phyloP scores from a whole-genome alignment of 2,113 vertebrate species.

The Takifugu bimaculatus region DNA sequence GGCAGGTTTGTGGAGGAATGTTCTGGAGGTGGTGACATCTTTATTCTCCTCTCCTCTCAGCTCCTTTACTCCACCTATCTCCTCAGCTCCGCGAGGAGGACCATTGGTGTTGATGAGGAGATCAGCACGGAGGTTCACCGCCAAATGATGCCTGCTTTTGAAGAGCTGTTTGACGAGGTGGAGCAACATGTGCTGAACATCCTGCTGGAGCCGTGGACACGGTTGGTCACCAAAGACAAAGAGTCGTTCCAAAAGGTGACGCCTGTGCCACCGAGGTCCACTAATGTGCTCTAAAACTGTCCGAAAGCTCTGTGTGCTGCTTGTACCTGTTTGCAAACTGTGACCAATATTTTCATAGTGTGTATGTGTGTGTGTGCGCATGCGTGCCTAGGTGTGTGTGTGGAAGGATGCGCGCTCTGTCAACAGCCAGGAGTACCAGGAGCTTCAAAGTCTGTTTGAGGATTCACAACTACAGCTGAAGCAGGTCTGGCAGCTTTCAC shows the following conservation, averaged over 20 bases:
- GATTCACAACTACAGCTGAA: constrained; percentile 67
- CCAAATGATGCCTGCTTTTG: constrained; percentile 81
- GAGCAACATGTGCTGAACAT: constrained; percentile 80
- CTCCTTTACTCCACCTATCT: constrained; percentile 85
- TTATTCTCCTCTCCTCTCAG: constrained; percentile 58
- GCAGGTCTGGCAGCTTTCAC: constrained; percentile 67
- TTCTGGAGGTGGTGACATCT: constrained; percentile 20
- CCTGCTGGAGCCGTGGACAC: constrained; percentile 82
- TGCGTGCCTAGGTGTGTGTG: constrained; percentile 77
- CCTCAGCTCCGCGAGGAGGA: constrained; percentile 77
- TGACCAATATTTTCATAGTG: neutral
- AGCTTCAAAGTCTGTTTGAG: constrained; percentile 78
- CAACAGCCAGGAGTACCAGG: constrained; percentile 79
- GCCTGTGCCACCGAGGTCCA: neutral
- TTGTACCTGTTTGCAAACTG: no score
- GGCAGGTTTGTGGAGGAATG: constrained; percentile 19
- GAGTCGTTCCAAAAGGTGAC: constrained; percentile 74
- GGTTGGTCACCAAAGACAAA: constrained; percentile 76
- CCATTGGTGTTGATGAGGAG: constrained; percentile 75
- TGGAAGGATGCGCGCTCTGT: constrained; percentile 79
- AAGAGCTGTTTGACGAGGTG: constrained; percentile 87
- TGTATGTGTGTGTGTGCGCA: constrained; percentile 2
- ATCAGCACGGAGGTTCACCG: constrained; percentile 76
- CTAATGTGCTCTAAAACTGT: no score
- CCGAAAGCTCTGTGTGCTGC: no score